phyloP scores from a whole-genome alignment of 2,113 vertebrate species.

The Silurus glanis region DNA sequence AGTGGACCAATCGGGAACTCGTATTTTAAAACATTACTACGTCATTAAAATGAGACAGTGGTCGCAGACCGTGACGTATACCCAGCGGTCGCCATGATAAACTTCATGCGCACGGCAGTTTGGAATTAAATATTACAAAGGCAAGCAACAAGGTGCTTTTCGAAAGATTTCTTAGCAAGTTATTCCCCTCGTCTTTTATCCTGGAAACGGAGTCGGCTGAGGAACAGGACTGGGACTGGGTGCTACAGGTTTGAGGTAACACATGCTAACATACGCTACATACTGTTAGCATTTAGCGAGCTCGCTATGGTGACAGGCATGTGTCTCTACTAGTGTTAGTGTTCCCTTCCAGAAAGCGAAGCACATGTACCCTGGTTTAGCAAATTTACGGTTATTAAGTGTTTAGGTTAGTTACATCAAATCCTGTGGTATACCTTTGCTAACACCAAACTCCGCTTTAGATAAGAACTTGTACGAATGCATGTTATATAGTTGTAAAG shows the following conservation, averaged over 20 bases:
- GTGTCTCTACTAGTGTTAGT: not conserved
- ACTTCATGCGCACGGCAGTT: conserved; percentile 26
- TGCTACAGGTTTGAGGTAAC: conserved; percentile 11
- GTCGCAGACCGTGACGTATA: conserved; percentile 15
- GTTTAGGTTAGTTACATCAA: not conserved
- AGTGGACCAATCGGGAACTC: conserved; percentile 5
- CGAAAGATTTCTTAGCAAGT: not conserved
- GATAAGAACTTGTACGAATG: not conserved
- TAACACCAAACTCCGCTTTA: not conserved
- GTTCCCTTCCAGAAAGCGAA: not conserved
- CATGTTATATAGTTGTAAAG: not conserved
- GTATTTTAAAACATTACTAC: conserved; percentile 12
- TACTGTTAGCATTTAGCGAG: conserved; percentile 33
- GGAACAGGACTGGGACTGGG: not conserved
- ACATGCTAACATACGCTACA: conserved; percentile 7
- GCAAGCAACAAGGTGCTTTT: not conserved
- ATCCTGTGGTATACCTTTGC: not conserved
- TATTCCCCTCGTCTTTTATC: not conserved
- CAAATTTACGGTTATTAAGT: not conserved
- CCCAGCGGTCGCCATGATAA: conserved; percentile 38
- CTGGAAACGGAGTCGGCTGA: too few species aligned
- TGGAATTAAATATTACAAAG: not conserved
- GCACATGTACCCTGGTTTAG: not conserved
- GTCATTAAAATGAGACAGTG: conserved; percentile 21
- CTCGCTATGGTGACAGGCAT: conserved; percentile 29